phyloP scores from a whole-genome alignment of 2,113 vertebrate genomes.

The Alethe castanea region DNA sequence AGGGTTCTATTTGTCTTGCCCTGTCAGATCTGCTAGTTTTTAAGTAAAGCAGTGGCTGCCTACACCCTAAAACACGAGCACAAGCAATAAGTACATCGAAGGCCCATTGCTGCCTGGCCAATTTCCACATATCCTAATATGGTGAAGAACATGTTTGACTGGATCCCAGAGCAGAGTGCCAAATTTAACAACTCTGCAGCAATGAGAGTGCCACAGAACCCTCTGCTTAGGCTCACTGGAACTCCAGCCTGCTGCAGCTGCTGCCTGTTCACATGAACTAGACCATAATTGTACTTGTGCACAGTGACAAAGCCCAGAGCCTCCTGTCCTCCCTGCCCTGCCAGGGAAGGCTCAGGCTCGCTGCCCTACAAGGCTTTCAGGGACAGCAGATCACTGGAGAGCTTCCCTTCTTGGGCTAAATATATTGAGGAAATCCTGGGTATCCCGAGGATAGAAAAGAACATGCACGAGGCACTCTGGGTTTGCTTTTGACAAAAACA shows the following conservation, averaged over 20 bases:
- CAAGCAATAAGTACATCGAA: conserved; percentile 65
- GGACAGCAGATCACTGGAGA: background rate
- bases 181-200: conserved; percentile 66
- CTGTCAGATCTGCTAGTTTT: background rate
- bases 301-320: conserved; percentile 22
- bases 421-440: conserved; percentile 12
- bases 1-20: background rate
- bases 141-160: conserved; percentile 78
- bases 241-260: background rate
- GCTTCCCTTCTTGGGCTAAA: conserved; percentile 48
- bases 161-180: conserved; percentile 57
- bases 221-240: conserved; percentile 59
- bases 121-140: conserved; percentile 86
- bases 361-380: conserved; percentile 41
- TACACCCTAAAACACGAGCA: conserved; percentile 17
- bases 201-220: conserved; percentile 53
- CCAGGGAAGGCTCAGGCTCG: background rate
- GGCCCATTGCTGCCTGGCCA: conserved; percentile 58
- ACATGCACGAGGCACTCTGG: background rate
- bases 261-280: background rate
- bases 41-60: conserved; percentile 13
- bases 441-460: background rate
- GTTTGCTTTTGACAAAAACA: too few species aligned
- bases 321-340: background rate
- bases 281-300: background rate